Percentiles rank a stretch among this genome's conserved stretches.
Conservation (phyloP, 2,113 vertebrate species). For the Aphyosemion australe region DNA sequence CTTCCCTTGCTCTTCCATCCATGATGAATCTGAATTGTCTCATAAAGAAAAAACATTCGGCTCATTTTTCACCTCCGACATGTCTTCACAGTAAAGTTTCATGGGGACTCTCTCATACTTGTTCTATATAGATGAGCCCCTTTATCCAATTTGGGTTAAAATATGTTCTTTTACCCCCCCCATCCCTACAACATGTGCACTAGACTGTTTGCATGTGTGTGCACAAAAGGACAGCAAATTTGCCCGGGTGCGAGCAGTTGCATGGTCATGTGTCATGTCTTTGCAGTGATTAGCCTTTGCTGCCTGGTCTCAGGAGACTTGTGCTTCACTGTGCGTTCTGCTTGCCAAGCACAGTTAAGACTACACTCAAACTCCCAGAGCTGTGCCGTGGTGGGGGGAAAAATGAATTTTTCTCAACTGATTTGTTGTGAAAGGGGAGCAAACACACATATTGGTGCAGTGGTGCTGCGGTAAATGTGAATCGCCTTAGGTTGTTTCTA, state of each 20-base stretch:
- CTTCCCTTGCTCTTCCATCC: conserved; percentile 37
- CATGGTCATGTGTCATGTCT: conserved; percentile 60
- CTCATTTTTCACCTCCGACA: conserved; percentile 54
- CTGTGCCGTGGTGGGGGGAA: conserved; percentile 27
- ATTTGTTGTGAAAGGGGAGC: conserved; percentile 59
- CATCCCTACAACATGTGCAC: conserved; percentile 32
- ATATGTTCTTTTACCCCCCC: conserved; percentile 9
- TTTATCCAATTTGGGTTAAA: conserved; percentile 61
- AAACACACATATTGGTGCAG: conserved; percentile 28
- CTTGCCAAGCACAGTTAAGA: conserved; percentile 64
- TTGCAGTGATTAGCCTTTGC: conserved; percentile 65
- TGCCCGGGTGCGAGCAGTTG: conserved; percentile 37
- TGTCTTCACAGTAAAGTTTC: conserved; percentile 47
- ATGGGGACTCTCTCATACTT: conserved; percentile 43
- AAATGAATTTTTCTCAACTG: conserved; percentile 51
- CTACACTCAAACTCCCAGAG: conserved; percentile 48
- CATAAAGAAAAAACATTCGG: conserved; percentile 36
- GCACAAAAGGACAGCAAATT: conserved; percentile 24
- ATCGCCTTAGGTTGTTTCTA: conserved; percentile 47
- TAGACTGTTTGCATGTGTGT: conserved; percentile 16
- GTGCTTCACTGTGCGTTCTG: conserved; percentile 56
- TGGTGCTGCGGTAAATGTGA: conserved; percentile 38
- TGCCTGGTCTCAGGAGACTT: conserved; percentile 55
- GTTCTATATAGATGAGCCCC: conserved; percentile 54
- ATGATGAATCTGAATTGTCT: conserved; percentile 62